phyloP scores from a whole-genome alignment of 2,797 vertebrate species.

The Hippopotamyrus pictus region DNA sequence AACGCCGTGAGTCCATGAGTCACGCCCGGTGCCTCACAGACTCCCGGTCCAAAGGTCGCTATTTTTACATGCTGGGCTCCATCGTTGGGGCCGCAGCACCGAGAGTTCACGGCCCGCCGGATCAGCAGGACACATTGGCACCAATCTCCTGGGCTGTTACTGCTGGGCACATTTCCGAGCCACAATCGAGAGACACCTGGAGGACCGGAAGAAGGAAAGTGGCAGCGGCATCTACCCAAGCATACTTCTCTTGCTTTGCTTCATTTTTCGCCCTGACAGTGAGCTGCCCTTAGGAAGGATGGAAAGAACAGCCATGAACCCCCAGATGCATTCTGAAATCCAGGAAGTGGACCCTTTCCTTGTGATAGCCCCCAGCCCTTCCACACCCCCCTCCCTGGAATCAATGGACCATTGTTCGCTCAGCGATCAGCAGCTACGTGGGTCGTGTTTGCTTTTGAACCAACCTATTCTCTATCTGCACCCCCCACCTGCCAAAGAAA shows the following conservation, averaged over 20 bases:
- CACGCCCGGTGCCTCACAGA: conserved; percentile 35
- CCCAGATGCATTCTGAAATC: conserved; percentile 37
- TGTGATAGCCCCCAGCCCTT: conserved; percentile 30
- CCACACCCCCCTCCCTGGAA: background rate
- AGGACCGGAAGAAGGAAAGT: background rate
- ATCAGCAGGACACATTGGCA: background rate
- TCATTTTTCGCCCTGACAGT: background rate
- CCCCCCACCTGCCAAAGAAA: background rate
- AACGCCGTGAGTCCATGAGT: conserved; percentile 43
- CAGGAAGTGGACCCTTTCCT: conserved; percentile 40
- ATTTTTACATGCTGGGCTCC: conserved; percentile 43
- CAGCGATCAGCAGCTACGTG: conserved; percentile 44
- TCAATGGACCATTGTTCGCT: conserved; percentile 50
- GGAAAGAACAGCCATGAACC: conserved; percentile 34
- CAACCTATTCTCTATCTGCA: background rate
- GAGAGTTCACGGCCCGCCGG: background rate
- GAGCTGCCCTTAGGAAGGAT: background rate
- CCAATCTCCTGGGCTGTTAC: background rate
- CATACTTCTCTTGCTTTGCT: no score
- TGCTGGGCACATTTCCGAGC: background rate
- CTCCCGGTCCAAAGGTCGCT: conserved; percentile 43
- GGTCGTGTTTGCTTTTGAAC: conserved; percentile 44
- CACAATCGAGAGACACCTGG: background rate
- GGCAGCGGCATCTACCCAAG: background rate
- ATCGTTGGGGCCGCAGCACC: conserved; percentile 14